Evolutionary conservation across 2,888 invertebrate genomes (phyloP).

Genomic region (Drosophila macrospina): DNA sequence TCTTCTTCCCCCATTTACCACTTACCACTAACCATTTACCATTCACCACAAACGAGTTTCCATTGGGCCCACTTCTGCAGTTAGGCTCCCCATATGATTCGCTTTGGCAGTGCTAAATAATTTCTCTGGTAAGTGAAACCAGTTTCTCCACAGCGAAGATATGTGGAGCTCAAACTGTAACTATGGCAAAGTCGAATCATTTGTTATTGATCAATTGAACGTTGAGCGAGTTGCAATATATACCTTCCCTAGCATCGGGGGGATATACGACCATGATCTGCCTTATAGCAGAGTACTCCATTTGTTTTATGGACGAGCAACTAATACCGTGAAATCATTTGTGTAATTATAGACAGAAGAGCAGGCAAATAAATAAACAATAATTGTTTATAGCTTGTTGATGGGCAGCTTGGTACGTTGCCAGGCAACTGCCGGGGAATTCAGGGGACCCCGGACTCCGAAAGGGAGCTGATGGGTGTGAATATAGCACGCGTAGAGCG

Average conservation of each 20-base stretch:
- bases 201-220: constrained; percentile 9
- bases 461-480: constrained; percentile 22
- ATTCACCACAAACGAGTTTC: constrained; percentile 40
- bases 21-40: too few relatives aligned
- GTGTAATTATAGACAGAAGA: constrained; percentile 20
- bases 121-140: constrained; percentile 73
- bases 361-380: constrained; percentile 45
- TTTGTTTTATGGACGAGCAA: constrained; percentile 5
- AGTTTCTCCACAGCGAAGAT: constrained; percentile 45
- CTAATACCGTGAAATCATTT: background rate
- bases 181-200: background rate
- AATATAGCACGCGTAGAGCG: constrained; percentile 47
- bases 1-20: background rate
- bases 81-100: constrained; percentile 7
- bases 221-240: background rate
- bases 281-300: background rate
- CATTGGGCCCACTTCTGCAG: background rate
- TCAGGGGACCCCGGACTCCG: background rate
- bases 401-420: constrained; percentile 22
- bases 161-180: constrained; percentile 3
- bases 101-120: constrained; percentile 38
- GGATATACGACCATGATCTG: background rate
- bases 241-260: background rate
- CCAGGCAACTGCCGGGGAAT: constrained; percentile 37
- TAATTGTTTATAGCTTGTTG: constrained; percentile 48